Evolutionary conservation across 2,113 vertebrate species (phyloP).

Genomic region (Lucifuga dentata): DNA sequence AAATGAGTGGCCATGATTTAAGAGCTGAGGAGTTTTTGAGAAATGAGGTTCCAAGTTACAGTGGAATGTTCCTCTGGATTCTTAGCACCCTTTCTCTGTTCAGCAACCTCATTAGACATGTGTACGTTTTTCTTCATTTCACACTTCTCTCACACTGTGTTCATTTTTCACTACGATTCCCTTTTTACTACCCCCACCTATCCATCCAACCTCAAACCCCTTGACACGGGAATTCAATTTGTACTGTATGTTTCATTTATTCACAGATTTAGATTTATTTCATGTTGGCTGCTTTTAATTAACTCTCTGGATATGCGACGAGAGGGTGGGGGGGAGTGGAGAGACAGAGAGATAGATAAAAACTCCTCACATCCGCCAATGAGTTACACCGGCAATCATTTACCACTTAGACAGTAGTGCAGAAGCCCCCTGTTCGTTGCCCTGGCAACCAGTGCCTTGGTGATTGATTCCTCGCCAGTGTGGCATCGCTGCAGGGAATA

Average conservation of each 20-base stretch:
- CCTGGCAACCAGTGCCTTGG: slow-evolving; percentile 89
- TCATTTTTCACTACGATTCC: slow-evolving; percentile 59
- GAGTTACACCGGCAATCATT: slow-evolving; percentile 92
- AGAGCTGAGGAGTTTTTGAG: slow-evolving; percentile 2
- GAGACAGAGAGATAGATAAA: slow-evolving; percentile 85
- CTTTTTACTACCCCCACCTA: slow-evolving; percentile 21
- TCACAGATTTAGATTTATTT: slow-evolving; percentile 95
- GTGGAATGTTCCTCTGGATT: slow-evolving; percentile 6
- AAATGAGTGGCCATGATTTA: background rate
- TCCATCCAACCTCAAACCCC: slow-evolving; percentile 72
- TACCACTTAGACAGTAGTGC: slow-evolving; percentile 92
- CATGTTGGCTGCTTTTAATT: slow-evolving; percentile 96
- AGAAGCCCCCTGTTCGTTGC: slow-evolving; percentile 90
- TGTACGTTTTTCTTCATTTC: slow-evolving; percentile 60
- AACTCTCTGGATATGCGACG: slow-evolving; percentile 91
- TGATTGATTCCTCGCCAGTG: slow-evolving; percentile 97
- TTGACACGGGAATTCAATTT: slow-evolving; percentile 92
- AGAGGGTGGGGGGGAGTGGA: slow-evolving; percentile 82
- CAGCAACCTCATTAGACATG: slow-evolving; percentile 23
- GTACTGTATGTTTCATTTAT: slow-evolving; percentile 93
- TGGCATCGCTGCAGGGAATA: slow-evolving; percentile 92
- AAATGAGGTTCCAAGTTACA: background rate
- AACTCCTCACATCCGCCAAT: slow-evolving; percentile 88
- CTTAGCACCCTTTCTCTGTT: background rate
- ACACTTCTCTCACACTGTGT: slow-evolving; percentile 58